A percentile compares a stretch with the other conserved stretches of the same genome.
phyloP scores from a whole-genome alignment of 2,797 vertebrate species.

The Perodicticus potto region DNA sequence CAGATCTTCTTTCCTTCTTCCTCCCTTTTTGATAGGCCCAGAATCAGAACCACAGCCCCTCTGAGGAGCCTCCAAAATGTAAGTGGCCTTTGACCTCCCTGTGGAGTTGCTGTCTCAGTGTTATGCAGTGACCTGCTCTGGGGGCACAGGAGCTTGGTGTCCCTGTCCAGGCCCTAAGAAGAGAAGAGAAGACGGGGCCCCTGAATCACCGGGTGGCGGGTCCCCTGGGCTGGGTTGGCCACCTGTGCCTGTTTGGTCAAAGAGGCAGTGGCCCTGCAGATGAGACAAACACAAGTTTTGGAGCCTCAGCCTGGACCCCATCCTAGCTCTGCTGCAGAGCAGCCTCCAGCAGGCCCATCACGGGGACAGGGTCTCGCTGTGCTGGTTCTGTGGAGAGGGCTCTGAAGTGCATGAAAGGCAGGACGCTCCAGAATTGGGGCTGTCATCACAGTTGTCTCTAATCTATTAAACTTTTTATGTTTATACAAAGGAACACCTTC shows the following conservation, averaged over 20 bases:
- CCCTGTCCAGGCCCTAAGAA: neutral
- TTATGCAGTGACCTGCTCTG: accelerated
- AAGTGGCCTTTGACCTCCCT: constrained; percentile 82
- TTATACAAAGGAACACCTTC: neutral
- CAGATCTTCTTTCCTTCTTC: constrained; percentile 64
- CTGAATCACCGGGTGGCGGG: neutral
- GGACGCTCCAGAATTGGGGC: neutral
- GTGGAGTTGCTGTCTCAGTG: accelerated
- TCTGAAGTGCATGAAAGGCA: accelerated
- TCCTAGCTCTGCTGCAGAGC: neutral
- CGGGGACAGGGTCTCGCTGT: accelerated
- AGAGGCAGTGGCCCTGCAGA: neutral
- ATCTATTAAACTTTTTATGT: neutral
- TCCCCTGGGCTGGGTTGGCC: neutral
- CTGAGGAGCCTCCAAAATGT: constrained; percentile 86
- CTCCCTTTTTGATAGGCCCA: constrained; percentile 79
- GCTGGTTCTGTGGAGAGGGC: neutral
- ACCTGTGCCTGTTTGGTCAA: neutral
- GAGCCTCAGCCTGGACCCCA: neutral
- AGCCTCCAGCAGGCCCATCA: no score
- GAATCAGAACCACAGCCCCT: constrained; percentile 83
- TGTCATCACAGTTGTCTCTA: neutral
- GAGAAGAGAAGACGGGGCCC: neutral
- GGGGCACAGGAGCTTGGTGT: neutral
- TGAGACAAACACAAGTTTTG: neutral